Conservation (phyloP, 2,888 invertebrate species). For the Lasius fuliginosus region DNA sequence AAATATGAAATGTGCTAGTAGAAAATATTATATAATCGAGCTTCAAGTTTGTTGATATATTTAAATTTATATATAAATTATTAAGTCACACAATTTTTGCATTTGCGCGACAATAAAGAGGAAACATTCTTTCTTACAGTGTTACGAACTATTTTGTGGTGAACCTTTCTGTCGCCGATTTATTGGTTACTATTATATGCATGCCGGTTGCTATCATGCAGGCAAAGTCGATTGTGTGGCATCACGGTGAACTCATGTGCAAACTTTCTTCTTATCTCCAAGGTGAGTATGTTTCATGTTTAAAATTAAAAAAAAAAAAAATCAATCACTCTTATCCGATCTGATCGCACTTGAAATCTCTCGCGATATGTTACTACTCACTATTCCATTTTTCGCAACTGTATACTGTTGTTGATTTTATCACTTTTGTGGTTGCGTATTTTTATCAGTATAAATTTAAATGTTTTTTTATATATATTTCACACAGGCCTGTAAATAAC, state of each 20-base stretch:
- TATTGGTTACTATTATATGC: conserved; percentile 91
- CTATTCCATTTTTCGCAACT: background rate
- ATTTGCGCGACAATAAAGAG: background rate
- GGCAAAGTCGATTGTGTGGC: conserved; percentile 91
- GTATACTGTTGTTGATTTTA: background rate
- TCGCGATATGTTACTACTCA: background rate
- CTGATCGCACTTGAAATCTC: background rate
- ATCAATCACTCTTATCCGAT: background rate
- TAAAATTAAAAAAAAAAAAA: background rate
- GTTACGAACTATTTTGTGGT: conserved; percentile 93
- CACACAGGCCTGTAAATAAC: background rate
- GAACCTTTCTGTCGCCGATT: conserved; percentile 91
- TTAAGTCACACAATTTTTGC: background rate
- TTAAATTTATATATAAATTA: conserved; percentile 3
- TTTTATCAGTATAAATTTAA: background rate
- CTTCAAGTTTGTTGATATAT: background rate
- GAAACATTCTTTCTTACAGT: conserved; percentile 85
- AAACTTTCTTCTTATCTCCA: conserved; percentile 91
- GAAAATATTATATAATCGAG: background rate
- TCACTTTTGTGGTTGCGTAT: background rate
- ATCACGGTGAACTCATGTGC: conserved; percentile 92
- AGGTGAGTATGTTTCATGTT: conserved; percentile 87
- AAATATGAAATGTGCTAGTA: background rate
- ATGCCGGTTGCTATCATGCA: conserved; percentile 92
- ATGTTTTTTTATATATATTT: background rate